Conservation (phyloP, 2,888 invertebrate genomes). For the Leucania comma region DNA sequence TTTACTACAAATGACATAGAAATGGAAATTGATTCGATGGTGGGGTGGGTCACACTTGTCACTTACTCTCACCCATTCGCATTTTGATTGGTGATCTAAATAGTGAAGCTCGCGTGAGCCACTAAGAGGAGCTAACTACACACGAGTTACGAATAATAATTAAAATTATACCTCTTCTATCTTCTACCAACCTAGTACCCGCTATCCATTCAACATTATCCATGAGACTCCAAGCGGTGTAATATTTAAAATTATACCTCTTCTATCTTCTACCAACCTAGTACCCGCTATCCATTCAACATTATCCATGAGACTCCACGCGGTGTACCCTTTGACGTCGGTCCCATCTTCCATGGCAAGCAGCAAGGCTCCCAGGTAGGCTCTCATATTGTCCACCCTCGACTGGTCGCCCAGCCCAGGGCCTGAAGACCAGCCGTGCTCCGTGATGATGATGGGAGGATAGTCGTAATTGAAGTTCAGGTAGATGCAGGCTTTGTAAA, state of each 20-base stretch:
- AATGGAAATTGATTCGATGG: too few relatives aligned
- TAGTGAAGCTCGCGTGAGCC: too few relatives aligned
- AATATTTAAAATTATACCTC: too few relatives aligned
- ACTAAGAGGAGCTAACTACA: too few relatives aligned
- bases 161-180: background rate
- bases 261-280: conserved; percentile 75
- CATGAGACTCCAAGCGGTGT: conserved; percentile 92
- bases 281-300: conserved; percentile 92
- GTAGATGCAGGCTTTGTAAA: conserved; percentile 80
- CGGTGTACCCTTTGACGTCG: conserved; percentile 89
- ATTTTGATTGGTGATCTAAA: too few relatives aligned
- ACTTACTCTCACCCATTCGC: too few relatives aligned
- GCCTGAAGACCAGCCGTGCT: conserved; percentile 91
- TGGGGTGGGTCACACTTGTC: too few relatives aligned
- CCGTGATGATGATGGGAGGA: conserved; percentile 86
- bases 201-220: conserved; percentile 93
- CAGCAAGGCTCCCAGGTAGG: conserved; percentile 84
- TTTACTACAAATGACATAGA: too few relatives aligned
- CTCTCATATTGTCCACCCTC: conserved; percentile 80
- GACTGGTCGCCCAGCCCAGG: conserved; percentile 82
- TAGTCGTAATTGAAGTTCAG: conserved; percentile 79
- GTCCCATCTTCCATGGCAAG: conserved; percentile 88
- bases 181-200: conserved; percentile 87
- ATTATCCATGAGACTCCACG: conserved; percentile 93
- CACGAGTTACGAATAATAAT: too few relatives aligned